phyloP scores from a whole-genome alignment of 2,113 vertebrate species.

The Corythoichthys intestinalis region DNA sequence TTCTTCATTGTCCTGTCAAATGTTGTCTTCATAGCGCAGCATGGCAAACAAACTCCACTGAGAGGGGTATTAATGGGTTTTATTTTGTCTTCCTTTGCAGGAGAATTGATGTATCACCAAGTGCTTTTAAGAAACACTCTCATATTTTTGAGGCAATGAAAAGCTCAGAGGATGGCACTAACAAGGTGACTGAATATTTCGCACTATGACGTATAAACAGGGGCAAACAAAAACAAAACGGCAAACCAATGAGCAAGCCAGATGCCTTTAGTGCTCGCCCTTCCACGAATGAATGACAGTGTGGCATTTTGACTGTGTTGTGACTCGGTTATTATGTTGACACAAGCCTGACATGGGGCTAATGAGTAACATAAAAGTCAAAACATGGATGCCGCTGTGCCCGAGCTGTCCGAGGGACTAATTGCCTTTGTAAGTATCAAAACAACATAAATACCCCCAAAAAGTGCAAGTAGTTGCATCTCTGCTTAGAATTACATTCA shows the following conservation, averaged over 20 bases:
- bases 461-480: background rate
- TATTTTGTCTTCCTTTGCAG: constrained; percentile 63
- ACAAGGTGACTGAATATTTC: constrained; percentile 95
- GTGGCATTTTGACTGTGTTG: constrained; percentile 91
- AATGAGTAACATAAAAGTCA: constrained; percentile 87
- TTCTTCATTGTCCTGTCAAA: constrained; percentile 18
- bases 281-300: constrained; percentile 78
- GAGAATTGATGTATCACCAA: constrained; percentile 99
- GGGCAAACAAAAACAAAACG: constrained; percentile 42
- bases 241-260: constrained; percentile 51
- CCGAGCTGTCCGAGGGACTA: constrained; percentile 91
- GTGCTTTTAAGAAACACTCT: constrained; percentile 98
- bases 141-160: constrained; percentile 93
- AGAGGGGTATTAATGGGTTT: constrained; percentile 2
- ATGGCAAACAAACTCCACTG: background rate
- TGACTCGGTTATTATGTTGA: constrained; percentile 96
- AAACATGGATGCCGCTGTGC: constrained; percentile 84
- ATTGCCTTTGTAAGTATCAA: constrained; percentile 92
- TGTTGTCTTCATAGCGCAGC: constrained; percentile 7
- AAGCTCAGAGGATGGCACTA: constrained; percentile 88
- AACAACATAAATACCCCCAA: constrained; percentile 42
- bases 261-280: constrained; percentile 81
- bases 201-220: constrained; percentile 75
- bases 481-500: background rate
- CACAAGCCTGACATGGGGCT: constrained; percentile 90